Base-by-base conservation (phyloP, 2,113 vertebrate genomes). In the Hippopotamus amphibius region DNA sequence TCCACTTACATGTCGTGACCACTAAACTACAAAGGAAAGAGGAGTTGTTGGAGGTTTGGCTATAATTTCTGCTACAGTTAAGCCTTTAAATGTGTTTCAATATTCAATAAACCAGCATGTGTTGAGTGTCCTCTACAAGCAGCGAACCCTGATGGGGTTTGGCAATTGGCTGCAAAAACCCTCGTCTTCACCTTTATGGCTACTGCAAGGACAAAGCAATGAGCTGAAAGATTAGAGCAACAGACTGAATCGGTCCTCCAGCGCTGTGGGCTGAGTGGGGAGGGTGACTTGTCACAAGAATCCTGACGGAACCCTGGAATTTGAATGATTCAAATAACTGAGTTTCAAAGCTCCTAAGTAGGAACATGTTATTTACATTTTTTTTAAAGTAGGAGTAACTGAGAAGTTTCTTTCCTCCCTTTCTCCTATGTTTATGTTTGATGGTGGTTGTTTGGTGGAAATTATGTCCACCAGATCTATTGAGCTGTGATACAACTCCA, bases 271-370 rank as follows among this genome's bases (percentile, higher is more conserved):
- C 6, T 43, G 28, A 7, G 7, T 6, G 6, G 53, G 72, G 12
- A 48, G 30, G 59, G 41, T 4, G 43, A 41, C 33, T 81, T 43
- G 46, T 15, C 71, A 0, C 6, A 63, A 85, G 80, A 95, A 41
- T 93, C 33, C 48, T 41, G 16, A n/a, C 41, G 53, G n/a, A 14
- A 41, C 48, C 33, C 53, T 93, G 89, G 89, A 93, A 76, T 86
- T 2, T 66, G 57, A 96, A 81, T 1, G 8, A 79, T 69, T 93
- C 74, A 88, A 82, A 89, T 83, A 85, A 69, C n/a, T 0, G 3
- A 84, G 48, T 86, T 95, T 97, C 85, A 95, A 85, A 95, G 76
- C 33, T 46, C 13, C 53, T 63, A 24, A 66, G 22, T 57, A 90
- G 72, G 48, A 74, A 61, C 26, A 63, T 33, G 41, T 26, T 50